Conservation (phyloP, 2,888 invertebrate genomes). For the Sturmia bella region DNA sequence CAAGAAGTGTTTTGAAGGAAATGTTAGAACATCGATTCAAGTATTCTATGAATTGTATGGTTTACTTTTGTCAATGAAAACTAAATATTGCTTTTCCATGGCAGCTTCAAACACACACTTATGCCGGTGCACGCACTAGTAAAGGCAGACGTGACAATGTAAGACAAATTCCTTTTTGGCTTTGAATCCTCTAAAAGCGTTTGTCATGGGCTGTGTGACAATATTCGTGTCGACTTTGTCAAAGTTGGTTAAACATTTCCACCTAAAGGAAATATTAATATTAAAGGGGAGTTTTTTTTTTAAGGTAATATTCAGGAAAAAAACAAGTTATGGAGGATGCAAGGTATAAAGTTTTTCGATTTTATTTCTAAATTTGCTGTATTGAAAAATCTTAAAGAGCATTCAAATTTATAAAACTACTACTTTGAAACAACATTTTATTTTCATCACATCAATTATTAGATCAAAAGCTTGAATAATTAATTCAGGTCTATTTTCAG, state of each 20-base stretch:
- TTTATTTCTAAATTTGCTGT: too few species aligned
- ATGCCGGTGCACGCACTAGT: constrained; percentile 7
- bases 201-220: background rate
- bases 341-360: too few species aligned
- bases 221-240: constrained; percentile 1
- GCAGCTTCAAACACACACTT: background rate
- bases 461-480: too few species aligned
- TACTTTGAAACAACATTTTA: too few species aligned
- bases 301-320: background rate
- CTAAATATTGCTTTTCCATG: constrained; percentile 33
- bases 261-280: background rate
- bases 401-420: too few species aligned
- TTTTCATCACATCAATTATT: too few species aligned
- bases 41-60: constrained; percentile 13
- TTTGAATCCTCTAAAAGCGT: constrained; percentile 6
- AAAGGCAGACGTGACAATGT: background rate
- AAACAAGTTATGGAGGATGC: too few species aligned
- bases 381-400: too few species aligned
- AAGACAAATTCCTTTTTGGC: background rate
- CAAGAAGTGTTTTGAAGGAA: constrained; percentile 33
- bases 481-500: too few species aligned
- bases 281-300: background rate
- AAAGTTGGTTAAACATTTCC: background rate
- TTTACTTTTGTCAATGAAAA: constrained; percentile 48
- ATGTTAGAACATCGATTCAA: constrained; percentile 47